Base-by-base conservation (phyloP, 2,888 invertebrate species). In the Zootermopsis nevadensis region DNA sequence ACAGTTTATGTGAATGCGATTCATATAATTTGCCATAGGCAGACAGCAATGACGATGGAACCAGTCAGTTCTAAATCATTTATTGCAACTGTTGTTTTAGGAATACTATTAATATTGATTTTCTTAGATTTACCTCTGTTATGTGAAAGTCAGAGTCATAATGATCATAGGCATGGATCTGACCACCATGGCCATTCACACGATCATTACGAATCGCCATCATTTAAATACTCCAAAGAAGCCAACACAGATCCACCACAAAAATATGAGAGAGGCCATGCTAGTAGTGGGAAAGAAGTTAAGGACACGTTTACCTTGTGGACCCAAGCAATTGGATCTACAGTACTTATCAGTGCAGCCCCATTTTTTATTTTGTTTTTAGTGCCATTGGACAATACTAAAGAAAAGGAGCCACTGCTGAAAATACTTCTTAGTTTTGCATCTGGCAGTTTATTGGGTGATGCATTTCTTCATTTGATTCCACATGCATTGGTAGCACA, bases 391-490 rank as follows among this genome's bases (percentile, higher is more conserved):
- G 97, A 98, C 87, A 96, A 95, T 85, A 94, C 94, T 42, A 93
- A 94, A 82, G 95, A 96, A 87, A 95, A 96, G 89, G 94, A 96
- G 89, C 95, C 97, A 0, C 90, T 97, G 66, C 91, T 99, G 12
- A 99, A 99, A 90, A 93, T 99, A 84, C 91, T 98, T 77, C 90
- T 98, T 76, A 97, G 97, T 27, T 98, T 98, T 90, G 98, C 98
- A 0, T 97, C 98, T 1, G 98, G 98, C 72, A 98, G 99, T 76
- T 92, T 99, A 24, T 92, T 99, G 0, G 99, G 99, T 12, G 99
- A 99, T 91, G 99, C 99, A 0, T 99, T 99, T 89, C 92, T 99
- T 10, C 99, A 99, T 91, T 91, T 99, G 85, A 99, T 99, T 88
- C 99, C 99, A 1, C 99, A 99, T 90, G 98, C 99, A 77, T 92